Base-by-base conservation (phyloP, 1,140 invertebrate genomes). In the Bombus superbus region DNA sequence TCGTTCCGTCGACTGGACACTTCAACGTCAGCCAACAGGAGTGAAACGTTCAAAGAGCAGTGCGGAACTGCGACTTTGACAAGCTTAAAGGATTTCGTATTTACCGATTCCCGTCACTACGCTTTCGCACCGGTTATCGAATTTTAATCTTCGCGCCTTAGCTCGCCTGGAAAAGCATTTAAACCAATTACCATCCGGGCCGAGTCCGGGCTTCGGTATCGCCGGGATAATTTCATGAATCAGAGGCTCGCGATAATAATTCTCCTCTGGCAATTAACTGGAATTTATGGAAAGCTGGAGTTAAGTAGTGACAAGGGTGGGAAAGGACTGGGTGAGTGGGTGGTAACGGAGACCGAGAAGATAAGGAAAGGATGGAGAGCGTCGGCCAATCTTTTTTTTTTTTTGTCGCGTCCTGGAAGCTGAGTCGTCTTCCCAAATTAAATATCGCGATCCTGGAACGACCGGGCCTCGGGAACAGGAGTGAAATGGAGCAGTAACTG, bases 91-190 rank as follows among this genome's bases (percentile, higher is more conserved):
- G 83, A 73, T 90, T 85, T 83, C 85, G 83, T 93, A 93, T 92
- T 93, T 94, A 92, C 90, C 92, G 77, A 90, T 91, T 85, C 64
- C 82, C 59, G 85, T 89, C 72, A 44, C 74, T 78, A 90, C 90
- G 73, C 77, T 86, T 90, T 82, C 74, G 74, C 77, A 59, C 69
- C 88, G 87, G 74, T 91, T 92, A 93, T 92, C 88, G 92, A 92
- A 92, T 92, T 93, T 93, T 92, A 93, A 91, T 92, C 92, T 90
- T 87, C 88, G 89, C 81, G 87, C 91, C 91, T 90, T 92, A 93
- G 93, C 86, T 89, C 83, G 86, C 89, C 92, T 93, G 92, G 86
- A 93, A 94, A 94, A 94, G 87, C 88, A 92, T 93, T 92, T 88
- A 92, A 92, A 92, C 87, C 88, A 88, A 89, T 92, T 92, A 91